phyloP scores from a whole-genome alignment of 2,113 vertebrate genomes.

The Cariama cristata region DNA sequence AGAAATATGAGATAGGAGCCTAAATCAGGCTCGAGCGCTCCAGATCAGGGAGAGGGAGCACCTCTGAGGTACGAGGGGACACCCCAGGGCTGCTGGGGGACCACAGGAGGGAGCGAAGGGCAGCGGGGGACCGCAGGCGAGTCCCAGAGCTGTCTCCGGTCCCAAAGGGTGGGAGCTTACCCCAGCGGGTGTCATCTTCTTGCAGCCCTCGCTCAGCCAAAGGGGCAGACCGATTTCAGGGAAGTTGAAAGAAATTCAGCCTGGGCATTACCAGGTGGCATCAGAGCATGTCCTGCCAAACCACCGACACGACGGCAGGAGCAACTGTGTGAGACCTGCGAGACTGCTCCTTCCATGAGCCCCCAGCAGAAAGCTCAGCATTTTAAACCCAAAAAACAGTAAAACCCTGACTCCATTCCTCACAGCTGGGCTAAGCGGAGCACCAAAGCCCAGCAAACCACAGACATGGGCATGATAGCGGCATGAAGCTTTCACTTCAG shows the following conservation, averaged over 20 bases:
- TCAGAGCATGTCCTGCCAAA: not conserved
- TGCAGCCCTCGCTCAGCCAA: not conserved
- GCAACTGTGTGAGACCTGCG: accelerated
- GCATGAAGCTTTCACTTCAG: not conserved
- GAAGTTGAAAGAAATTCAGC: not conserved
- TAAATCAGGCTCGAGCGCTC: not conserved
- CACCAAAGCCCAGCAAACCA: not conserved
- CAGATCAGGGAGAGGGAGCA: not conserved
- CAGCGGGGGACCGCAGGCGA: accelerated
- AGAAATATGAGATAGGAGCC: not conserved
- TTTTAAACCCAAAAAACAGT: not conserved
- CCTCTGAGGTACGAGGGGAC: not conserved
- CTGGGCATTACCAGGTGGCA: not conserved
- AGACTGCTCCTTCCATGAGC: not conserved
- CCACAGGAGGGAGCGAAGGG: not conserved
- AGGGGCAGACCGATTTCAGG: not conserved
- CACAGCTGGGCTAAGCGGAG: not conserved
- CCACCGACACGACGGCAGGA: not conserved
- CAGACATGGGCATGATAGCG: accelerated
- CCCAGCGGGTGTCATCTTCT: accelerated
- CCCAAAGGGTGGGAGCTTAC: not conserved
- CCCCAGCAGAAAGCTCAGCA: not conserved
- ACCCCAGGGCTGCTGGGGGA: not conserved
- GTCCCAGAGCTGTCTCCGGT: not conserved
- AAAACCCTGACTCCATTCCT: not conserved